These are phyloP conservation scores for Clarias macrocephalus DNA, from an alignment of 2,113 vertebrate species.

Conservation along the genomic window DNA sequence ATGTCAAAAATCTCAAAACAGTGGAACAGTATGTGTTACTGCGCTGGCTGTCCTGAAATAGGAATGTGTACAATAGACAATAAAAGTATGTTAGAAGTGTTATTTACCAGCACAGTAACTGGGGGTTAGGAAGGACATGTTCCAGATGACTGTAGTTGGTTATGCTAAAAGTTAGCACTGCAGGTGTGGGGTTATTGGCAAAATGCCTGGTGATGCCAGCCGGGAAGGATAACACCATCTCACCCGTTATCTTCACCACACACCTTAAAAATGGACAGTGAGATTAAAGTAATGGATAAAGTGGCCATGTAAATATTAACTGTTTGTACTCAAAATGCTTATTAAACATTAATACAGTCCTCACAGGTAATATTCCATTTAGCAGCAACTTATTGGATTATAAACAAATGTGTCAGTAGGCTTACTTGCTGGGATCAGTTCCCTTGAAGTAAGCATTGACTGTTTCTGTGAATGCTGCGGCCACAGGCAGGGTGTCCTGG, in stretches of 20 bases:
- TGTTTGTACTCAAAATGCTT: background rate
- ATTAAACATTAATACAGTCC: background rate
- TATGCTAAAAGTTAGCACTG: slow-evolving; percentile 95
- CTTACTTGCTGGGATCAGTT: slow-evolving; percentile 96
- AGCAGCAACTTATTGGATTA: background rate
- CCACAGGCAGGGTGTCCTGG: slow-evolving; percentile 96
- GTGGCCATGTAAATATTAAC: background rate
- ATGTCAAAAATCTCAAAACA: background rate
- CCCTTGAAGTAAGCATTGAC: slow-evolving; percentile 98
- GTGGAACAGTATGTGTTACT: background rate
- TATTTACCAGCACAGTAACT: slow-evolving; percentile 97
- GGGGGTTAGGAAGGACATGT: slow-evolving; percentile 97
- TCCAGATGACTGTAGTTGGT: slow-evolving; percentile 96
- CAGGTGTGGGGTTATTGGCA: slow-evolving; percentile 92
- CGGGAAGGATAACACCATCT: slow-evolving; percentile 98
- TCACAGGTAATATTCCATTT: background rate
- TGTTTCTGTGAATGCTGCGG: slow-evolving; percentile 96
- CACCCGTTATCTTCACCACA: slow-evolving; percentile 96
- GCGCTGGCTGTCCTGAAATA: background rate
- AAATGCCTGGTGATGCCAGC: slow-evolving; percentile 98
- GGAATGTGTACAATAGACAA: background rate
- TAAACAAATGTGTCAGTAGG: slow-evolving; percentile 15
- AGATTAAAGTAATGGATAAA: background rate
- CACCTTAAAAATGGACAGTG: slow-evolving; percentile 74
- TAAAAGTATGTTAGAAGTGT: slow-evolving; percentile 18